Evolutionary conservation across 2,888 invertebrate species (phyloP).

Genomic region (Ophion costatus): DNA sequence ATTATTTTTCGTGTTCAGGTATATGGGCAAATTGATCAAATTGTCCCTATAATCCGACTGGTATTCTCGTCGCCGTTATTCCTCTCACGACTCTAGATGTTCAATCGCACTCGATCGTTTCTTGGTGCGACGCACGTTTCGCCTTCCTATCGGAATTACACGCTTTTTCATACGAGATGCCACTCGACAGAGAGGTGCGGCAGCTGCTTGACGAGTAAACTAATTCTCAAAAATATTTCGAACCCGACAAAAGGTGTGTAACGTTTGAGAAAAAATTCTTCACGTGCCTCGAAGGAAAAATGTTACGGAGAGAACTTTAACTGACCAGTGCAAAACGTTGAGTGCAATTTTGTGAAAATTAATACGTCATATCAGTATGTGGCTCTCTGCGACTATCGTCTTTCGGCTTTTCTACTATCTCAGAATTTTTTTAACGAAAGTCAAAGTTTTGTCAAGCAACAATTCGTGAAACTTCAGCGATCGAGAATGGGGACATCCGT

Average conservation of each 20-base stretch:
- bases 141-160: too few relatives aligned
- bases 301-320: slow-evolving; percentile 4
- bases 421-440: neutral
- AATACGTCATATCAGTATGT: neutral
- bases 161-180: too few relatives aligned
- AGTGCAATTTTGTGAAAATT: neutral
- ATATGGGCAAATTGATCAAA: neutral
- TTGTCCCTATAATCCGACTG: neutral
- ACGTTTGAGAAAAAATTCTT: neutral
- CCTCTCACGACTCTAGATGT: neutral
- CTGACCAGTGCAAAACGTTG: slow-evolving; percentile 11
- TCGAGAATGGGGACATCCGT: neutral
- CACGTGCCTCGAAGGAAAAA: neutral
- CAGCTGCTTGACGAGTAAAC: too few relatives aligned
- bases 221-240: slow-evolving; percentile 1
- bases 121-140: too few relatives aligned
- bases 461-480: neutral
- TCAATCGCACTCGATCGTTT: neutral
- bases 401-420: neutral
- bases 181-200: too few relatives aligned
- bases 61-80: neutral
- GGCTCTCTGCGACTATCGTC: neutral
- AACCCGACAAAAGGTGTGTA: slow-evolving; percentile 1
- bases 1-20: neutral
- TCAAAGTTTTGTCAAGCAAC: neutral